A percentile compares a stretch with the other conserved stretches of the same genome.
phyloP scores from a whole-genome alignment of 2,113 vertebrate species.

The Pterophyllum scalare region DNA sequence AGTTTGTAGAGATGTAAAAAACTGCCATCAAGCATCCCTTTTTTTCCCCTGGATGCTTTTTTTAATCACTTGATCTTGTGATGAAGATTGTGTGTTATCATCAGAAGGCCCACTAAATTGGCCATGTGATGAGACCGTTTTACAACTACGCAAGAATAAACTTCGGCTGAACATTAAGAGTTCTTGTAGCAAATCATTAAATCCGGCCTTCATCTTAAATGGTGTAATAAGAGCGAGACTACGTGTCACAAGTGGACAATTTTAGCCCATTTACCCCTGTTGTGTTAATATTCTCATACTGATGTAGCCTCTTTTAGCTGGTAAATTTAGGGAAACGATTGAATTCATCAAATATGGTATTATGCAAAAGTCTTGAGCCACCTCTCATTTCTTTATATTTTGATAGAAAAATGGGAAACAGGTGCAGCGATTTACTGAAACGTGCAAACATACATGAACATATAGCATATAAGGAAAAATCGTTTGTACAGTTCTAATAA shows the following conservation, averaged over 20 bases:
- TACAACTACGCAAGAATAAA: not conserved
- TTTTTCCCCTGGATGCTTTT: not conserved
- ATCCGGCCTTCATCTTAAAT: not conserved
- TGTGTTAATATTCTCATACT: not conserved
- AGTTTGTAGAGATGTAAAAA: slow-evolving; percentile 9
- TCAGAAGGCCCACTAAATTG: not conserved
- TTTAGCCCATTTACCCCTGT: not conserved
- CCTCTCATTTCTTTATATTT: too few relatives aligned
- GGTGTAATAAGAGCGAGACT: fast-evolving
- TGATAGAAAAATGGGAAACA: too few relatives aligned
- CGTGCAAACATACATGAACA: too few relatives aligned
- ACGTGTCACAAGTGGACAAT: not conserved
- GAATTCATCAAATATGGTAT: too few relatives aligned
- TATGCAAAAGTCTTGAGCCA: too few relatives aligned
- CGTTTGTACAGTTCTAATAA: too few relatives aligned
- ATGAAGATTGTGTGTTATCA: slow-evolving; percentile 3
- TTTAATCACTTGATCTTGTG: not conserved
- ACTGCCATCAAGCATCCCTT: not conserved
- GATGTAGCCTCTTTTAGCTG: not conserved
- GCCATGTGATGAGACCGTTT: not conserved
- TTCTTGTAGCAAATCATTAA: slow-evolving; percentile 3
- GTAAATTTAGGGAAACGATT: too few relatives aligned
- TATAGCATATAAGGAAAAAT: too few relatives aligned
- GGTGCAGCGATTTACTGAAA: too few relatives aligned
- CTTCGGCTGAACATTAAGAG: not conserved